These are phyloP conservation scores for Epicampocera succincta DNA, from an alignment of 2,888 invertebrate species.

Conservation along the genomic window DNA sequence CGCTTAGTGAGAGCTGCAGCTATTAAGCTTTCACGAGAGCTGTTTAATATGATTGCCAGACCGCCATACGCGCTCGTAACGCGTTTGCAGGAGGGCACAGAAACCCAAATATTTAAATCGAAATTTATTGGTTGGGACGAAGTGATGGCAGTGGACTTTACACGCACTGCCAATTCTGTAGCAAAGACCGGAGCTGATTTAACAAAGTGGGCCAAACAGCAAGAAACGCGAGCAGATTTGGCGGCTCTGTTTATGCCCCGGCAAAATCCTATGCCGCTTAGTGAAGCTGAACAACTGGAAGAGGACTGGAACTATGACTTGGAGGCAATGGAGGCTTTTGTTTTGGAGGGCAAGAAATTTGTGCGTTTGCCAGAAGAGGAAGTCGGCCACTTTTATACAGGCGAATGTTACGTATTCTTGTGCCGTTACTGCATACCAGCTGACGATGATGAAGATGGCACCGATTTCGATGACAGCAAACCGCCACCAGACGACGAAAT, in stretches of 20 bases:
- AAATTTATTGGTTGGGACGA: conserved; percentile 99
- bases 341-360: conserved; percentile 97
- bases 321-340: conserved; percentile 98
- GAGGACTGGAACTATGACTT: conserved; percentile 99
- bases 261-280: conserved; percentile 91
- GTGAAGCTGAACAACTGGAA: conserved; percentile 93
- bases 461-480: conserved; percentile 75
- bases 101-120: conserved; percentile 96
- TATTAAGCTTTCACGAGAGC: conserved; percentile 96
- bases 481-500: conserved; percentile 82
- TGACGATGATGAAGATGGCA: conserved; percentile 84
- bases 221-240: conserved; percentile 95
- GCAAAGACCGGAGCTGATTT: conserved; percentile 97
- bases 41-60: conserved; percentile 96
- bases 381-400: conserved; percentile 93
- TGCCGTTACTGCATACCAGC: conserved; percentile 95
- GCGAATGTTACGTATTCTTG: conserved; percentile 98
- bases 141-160: conserved; percentile 99
- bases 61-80: conserved; percentile 94
- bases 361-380: conserved; percentile 98
- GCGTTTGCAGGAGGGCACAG: conserved; percentile 94
- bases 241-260: conserved; percentile 97
- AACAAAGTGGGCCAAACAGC: conserved; percentile 93
- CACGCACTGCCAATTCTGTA: conserved; percentile 98
- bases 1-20: conserved; percentile 97